These are phyloP conservation scores for Bombus sylvicola DNA, from an alignment of 1,140 invertebrate genomes.

Conservation along the genomic window DNA sequence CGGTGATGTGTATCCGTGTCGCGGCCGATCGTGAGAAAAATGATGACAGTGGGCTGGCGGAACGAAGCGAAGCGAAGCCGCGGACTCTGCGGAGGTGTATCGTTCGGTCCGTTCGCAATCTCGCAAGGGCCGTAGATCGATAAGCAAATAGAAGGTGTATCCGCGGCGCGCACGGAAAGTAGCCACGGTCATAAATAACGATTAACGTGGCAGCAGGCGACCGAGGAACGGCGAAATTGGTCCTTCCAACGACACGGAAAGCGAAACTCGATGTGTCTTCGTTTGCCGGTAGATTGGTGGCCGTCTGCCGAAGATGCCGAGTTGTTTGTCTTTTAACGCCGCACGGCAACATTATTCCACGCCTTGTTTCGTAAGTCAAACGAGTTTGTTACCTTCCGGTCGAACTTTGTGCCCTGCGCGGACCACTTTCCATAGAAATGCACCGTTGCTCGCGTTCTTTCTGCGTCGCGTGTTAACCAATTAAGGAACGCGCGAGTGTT, in stretches of 20 bases:
- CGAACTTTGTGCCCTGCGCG: not conserved
- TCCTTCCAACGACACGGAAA: slow-evolving; percentile 62
- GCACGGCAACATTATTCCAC: slow-evolving; percentile 25
- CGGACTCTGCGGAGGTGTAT: slow-evolving; percentile 4
- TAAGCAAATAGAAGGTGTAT: slow-evolving; percentile 50
- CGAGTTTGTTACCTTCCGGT: slow-evolving; percentile 4
- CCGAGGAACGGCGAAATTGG: slow-evolving; percentile 66
- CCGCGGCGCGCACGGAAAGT: slow-evolving; percentile 17
- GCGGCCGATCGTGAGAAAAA: slow-evolving; percentile 28
- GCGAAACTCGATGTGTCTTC: slow-evolving; percentile 68
- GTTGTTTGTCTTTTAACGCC: slow-evolving; percentile 60
- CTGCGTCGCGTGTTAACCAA: not conserved
- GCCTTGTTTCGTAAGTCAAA: slow-evolving; percentile 38
- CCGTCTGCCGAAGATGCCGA: slow-evolving; percentile 52
- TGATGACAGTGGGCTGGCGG: not conserved
- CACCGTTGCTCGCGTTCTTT: not conserved
- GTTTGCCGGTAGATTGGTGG: slow-evolving; percentile 65
- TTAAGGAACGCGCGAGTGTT: too few relatives aligned
- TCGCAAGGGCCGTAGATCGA: slow-evolving; percentile 40
- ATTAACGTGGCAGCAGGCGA: slow-evolving; percentile 64
- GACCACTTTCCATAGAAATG: not conserved
- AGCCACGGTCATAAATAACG: slow-evolving; percentile 63
- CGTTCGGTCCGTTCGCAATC: slow-evolving; percentile 10
- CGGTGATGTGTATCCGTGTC: not conserved
- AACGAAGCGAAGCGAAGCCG: not conserved